Evolutionary conservation across 2,888 invertebrate genomes (phyloP), one percentile per base, ranked within the genome.

Genomic region (Ophioninae sp.): DNA sequence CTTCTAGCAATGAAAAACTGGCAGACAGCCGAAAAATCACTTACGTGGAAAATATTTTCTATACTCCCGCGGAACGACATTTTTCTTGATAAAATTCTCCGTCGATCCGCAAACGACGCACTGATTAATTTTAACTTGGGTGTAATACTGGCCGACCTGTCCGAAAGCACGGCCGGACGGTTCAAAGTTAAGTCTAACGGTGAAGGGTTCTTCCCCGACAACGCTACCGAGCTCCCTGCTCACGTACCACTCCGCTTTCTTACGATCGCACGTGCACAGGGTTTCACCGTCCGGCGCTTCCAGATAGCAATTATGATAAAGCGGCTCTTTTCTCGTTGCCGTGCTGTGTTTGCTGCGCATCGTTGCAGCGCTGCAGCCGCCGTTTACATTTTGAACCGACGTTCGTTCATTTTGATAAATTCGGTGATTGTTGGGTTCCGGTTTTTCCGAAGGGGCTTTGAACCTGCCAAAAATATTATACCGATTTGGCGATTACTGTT

Each of bases 1-100:
- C n/a, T n/a, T n/a, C n/a, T n/a, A n/a, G n/a, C n/a, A n/a, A n/a
- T n/a, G n/a, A 30, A 30, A 1, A 30, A 30, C 2, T 30, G 30
- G 3, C 3, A 30, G 3, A 30, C 30, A 30, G 2, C 17, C 17
- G 13, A 37, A 13, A 21, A 13, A 17, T 41, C 17, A 88, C 91
- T 90, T 86, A 95, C 96, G 94, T 70, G 96, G 96, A 87, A 96
- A 96, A 86, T 95, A 95, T 93, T 95, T 96, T 85, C 97, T 94
- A 89, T 97, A 97, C 92, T 97, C 97, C 79, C 95, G 94, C 0
- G 97, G 97, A 50, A 97, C 96, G n/a, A 97, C 95, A 87, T 96
- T 96, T 92, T 97, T 97, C 23, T 96, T 93, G 77, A 96, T 95
- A 88, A 95, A 96, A 0, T 95, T 95, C 86, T 96, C 95, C 0